A percentile compares a stretch with the other conserved stretches of the same genome.
These are phyloP conservation scores for Diploscapter pachys DNA, from an alignment of 1,140 invertebrate genomes.

Conservation along the genomic window DNA sequence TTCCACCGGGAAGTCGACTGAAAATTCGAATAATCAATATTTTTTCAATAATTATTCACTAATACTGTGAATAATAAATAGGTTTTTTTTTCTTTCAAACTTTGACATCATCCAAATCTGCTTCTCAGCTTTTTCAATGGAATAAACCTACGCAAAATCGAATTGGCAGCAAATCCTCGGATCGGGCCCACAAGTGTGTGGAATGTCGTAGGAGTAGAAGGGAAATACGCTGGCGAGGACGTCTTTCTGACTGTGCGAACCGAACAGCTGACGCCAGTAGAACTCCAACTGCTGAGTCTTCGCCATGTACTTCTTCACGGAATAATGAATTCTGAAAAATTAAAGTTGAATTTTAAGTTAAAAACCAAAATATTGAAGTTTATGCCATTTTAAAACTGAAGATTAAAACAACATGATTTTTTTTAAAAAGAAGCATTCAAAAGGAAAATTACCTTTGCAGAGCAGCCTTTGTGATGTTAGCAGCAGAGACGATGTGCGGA, in stretches of 20 bases:
- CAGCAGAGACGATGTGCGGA: constrained; percentile 79
- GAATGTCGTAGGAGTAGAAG: constrained; percentile 96
- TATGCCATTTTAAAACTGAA: too few relatives aligned
- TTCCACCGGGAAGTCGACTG: constrained; percentile 72
- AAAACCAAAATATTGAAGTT: too few relatives aligned
- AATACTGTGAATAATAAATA: too few relatives aligned
- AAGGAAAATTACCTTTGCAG: constrained; percentile 64
- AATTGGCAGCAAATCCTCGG: constrained; percentile 95
- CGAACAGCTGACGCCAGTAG: constrained; percentile 81
- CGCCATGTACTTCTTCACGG: constrained; percentile 85
- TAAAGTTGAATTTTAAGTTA: too few relatives aligned
- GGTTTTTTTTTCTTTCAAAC: too few relatives aligned
- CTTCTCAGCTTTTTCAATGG: too few relatives aligned
- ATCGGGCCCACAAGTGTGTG: constrained; percentile 95
- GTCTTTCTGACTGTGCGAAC: constrained; percentile 70
- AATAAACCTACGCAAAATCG: constrained; percentile 72
- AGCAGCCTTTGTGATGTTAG: constrained; percentile 79
- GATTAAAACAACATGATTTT: constrained; percentile 42
- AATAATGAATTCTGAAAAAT: constrained; percentile 90
- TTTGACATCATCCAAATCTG: too few relatives aligned
- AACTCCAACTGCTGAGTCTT: constrained; percentile 81
- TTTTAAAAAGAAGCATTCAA: neutral
- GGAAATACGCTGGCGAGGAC: constrained; percentile 97
- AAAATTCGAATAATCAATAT: neutral
- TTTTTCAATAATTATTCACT: constrained; percentile 47